Evolutionary conservation across 2,888 invertebrate species (phyloP).

Genomic region (Lepidocyrtinus sp.): DNA sequence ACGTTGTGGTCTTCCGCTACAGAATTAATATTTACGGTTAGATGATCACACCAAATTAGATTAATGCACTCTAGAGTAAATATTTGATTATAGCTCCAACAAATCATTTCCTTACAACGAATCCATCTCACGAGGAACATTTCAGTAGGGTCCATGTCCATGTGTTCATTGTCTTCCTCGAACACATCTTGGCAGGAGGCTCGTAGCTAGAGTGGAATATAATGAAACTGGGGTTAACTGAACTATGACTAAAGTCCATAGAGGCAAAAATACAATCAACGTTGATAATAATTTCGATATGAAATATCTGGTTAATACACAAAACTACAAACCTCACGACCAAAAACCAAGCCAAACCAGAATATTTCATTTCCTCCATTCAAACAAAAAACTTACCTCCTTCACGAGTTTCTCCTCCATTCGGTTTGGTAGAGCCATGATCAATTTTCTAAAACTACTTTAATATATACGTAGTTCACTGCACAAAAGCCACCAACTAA

Average conservation of each 20-base stretch:
- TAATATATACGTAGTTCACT: no score
- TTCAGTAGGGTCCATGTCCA: constrained; percentile 2
- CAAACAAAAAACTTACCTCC: constrained; percentile 26
- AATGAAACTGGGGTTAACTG: no score
- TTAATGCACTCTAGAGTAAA: neutral
- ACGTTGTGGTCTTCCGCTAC: constrained; percentile 5
- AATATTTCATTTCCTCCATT: no score
- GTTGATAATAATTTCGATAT: neutral
- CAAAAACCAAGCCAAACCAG: no score
- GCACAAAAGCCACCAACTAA: no score
- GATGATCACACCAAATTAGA: neutral
- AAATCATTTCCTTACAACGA: neutral
- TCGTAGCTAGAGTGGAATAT: no score
- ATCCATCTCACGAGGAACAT: constrained; percentile 31
- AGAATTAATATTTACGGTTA: neutral
- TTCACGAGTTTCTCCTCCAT: constrained; percentile 26
- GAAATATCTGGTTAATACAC: no score
- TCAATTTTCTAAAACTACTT: neutral
- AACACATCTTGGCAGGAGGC: neutral
- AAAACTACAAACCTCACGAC: no score
- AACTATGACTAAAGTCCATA: no score
- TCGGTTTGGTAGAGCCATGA: constrained; percentile 39
- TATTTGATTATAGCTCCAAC: neutral
- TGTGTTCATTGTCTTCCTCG: no score
- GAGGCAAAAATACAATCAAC: neutral